Conservation (phyloP, 2,888 invertebrate species). For the Drosophila lacicola region DNA sequence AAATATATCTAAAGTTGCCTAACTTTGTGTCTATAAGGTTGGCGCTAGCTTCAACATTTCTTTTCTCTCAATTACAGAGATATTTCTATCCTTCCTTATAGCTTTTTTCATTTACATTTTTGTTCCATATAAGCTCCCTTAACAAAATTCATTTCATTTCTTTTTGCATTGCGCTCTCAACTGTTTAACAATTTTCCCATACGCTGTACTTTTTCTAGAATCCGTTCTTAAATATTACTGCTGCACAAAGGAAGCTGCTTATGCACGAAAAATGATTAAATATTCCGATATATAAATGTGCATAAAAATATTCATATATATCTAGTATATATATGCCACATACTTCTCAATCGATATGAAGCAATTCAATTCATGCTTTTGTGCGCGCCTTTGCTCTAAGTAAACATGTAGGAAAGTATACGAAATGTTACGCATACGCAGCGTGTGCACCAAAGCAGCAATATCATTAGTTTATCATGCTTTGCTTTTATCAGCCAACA, state of each 20-base stretch:
- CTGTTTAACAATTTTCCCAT: slow-evolving; percentile 42
- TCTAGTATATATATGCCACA: slow-evolving; percentile 4
- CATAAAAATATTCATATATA: neutral
- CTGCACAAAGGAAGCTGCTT: slow-evolving; percentile 28
- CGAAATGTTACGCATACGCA: slow-evolving; percentile 54
- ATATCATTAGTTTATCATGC: slow-evolving; percentile 42
- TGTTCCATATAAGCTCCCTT: slow-evolving; percentile 22
- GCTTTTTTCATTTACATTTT: neutral
- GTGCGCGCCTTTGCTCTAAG: neutral
- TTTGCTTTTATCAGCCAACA: slow-evolving; percentile 51
- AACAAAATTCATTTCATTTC: slow-evolving; percentile 31
- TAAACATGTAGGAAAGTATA: slow-evolving; percentile 7
- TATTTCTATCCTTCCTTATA: neutral
- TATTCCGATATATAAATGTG: slow-evolving; percentile 44
- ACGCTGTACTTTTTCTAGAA: slow-evolving; percentile 11
- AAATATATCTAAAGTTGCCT: too few relatives aligned
- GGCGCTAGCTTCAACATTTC: too few relatives aligned
- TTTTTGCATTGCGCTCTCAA: slow-evolving; percentile 33
- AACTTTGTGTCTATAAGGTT: too few relatives aligned
- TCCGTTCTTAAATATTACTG: slow-evolving; percentile 11
- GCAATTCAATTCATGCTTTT: slow-evolving; percentile 38
- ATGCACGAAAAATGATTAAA: slow-evolving; percentile 65
- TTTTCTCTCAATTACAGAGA: too few relatives aligned
- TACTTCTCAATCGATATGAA: slow-evolving; percentile 53
- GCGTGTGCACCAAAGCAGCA: slow-evolving; percentile 20